Conservation (phyloP, 2,797 vertebrate species). For the Enteromius fasciolatus region DNA sequence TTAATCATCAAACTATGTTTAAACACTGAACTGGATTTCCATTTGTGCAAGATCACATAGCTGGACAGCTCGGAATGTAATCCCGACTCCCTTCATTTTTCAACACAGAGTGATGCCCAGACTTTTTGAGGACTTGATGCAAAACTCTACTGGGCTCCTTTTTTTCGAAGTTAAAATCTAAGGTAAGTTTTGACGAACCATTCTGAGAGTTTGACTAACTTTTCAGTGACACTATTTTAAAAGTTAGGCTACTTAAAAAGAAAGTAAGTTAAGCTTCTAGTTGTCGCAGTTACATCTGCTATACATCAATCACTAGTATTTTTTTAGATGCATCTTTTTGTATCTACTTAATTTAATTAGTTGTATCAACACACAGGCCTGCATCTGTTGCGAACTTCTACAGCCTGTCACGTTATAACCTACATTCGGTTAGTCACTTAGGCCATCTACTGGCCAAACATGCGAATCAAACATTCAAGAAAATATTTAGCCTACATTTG, state of each 20-base stretch:
- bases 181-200: conserved; percentile 65
- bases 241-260: not conserved
- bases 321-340: not conserved
- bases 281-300: not conserved
- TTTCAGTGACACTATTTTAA: not conserved
- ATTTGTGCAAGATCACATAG: conserved; percentile 88
- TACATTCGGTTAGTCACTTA: not conserved
- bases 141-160: conserved; percentile 69
- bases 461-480: not conserved
- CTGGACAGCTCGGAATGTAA: conserved; percentile 80
- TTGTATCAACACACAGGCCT: not conserved
- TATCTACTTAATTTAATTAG: not conserved
- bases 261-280: too few relatives aligned
- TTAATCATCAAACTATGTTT: conserved; percentile 94
- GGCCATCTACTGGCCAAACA: conserved; percentile 1
- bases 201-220: conserved; percentile 56
- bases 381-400: not conserved
- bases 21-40: conserved; percentile 89
- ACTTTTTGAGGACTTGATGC: conserved; percentile 68
- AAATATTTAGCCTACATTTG: not conserved
- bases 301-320: too few relatives aligned
- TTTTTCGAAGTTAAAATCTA: conserved; percentile 71
- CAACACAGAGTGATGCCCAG: conserved; percentile 80
- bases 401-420: not conserved
- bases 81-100: conserved; percentile 82